Evolutionary conservation across 2,888 invertebrate species (phyloP).

Genomic region (Allacma fusca): DNA sequence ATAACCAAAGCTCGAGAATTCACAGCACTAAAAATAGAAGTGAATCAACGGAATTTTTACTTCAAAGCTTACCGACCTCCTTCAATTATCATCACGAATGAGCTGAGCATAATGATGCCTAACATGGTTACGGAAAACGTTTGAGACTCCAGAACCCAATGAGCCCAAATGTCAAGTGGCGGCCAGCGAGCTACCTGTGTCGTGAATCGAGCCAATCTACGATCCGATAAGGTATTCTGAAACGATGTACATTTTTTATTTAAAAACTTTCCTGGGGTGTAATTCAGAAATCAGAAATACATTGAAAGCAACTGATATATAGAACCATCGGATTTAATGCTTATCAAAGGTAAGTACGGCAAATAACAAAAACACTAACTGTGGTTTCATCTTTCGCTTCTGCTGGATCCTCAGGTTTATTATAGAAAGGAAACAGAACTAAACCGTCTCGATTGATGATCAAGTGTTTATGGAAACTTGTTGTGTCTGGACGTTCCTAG

Average conservation of each 20-base stretch:
- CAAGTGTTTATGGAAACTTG: background rate
- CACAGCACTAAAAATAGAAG: too few species aligned
- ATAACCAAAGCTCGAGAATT: too few species aligned
- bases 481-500: too few species aligned
- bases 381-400: too few species aligned
- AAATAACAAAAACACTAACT: too few species aligned
- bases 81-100: conserved; percentile 52
- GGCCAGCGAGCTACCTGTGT: conserved; percentile 52
- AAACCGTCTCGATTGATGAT: background rate
- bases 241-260: background rate
- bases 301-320: too few species aligned
- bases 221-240: too few species aligned
- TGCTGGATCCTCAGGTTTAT: background rate
- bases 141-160: conserved; percentile 52
- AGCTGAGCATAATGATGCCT: conserved; percentile 49
- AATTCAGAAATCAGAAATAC: too few species aligned
- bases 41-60: too few species aligned
- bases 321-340: too few species aligned
- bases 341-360: too few species aligned
- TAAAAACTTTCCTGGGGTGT: too few species aligned
- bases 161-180: conserved; percentile 54
- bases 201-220: conserved; percentile 49
- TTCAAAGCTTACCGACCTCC: conserved; percentile 41
- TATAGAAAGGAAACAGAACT: background rate
- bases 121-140: conserved; percentile 50